A percentile compares a stretch with the other conserved stretches of the same genome.
These are phyloP conservation scores for Stegana nigrithorax DNA, from an alignment of 2,888 invertebrate genomes.

Conservation along the genomic window DNA sequence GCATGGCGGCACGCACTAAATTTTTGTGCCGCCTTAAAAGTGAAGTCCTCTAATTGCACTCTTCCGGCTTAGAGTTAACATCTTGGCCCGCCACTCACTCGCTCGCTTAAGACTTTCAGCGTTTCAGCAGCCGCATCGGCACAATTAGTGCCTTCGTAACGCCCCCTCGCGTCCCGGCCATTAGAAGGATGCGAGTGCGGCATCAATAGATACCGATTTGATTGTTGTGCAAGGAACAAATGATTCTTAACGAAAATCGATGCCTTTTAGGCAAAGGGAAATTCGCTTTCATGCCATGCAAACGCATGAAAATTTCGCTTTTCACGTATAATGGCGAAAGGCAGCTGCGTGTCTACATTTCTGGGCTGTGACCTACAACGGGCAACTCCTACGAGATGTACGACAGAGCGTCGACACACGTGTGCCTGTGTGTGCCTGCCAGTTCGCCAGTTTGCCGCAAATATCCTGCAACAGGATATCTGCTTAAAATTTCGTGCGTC, in stretches of 20 bases:
- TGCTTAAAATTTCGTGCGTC: neutral
- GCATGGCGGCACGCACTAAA: conserved; percentile 3
- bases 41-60: conserved; percentile 48
- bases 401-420: neutral
- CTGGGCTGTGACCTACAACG: neutral
- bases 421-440: too few relatives aligned
- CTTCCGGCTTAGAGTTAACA: conserved; percentile 47
- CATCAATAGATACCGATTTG: conserved; percentile 10
- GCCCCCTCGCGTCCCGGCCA: too few relatives aligned
- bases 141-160: conserved; percentile 14
- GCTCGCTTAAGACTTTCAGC: conserved; percentile 2
- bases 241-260: neutral
- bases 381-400: conserved; percentile 11
- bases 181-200: too few relatives aligned
- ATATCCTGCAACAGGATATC: conserved; percentile 17
- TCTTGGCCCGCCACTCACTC: neutral
- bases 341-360: neutral
- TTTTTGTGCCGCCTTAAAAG: neutral
- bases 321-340: neutral
- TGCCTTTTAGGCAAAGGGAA: conserved; percentile 20
- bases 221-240: neutral
- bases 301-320: neutral
- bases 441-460: conserved; percentile 11
- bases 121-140: neutral
- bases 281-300: conserved; percentile 3